Conservation (phyloP, 30 jellyfish, hydroid and myxozoan genomes). For the Aurelia sp. region DNA sequence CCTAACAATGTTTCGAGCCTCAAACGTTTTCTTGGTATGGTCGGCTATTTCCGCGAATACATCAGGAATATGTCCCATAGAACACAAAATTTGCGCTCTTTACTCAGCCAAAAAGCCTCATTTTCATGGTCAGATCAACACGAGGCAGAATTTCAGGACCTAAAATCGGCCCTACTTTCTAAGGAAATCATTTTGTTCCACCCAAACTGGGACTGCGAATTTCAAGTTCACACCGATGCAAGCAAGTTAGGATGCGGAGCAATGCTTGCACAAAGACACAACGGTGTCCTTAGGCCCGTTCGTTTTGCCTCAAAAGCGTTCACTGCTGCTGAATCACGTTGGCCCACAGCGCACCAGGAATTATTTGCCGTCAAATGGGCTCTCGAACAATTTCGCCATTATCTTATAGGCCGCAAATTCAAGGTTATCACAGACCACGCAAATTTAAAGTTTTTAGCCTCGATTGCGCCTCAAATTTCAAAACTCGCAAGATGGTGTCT, state of each 20-base stretch:
- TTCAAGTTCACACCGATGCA: constrained; percentile 40
- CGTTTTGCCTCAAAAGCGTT: constrained; percentile 23
- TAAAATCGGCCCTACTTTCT: constrained; percentile 11
- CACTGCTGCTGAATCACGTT: background rate
- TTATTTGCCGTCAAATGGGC: too few species aligned
- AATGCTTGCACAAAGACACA: constrained; percentile 13
- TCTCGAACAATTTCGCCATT: too few species aligned
- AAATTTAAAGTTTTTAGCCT: too few species aligned
- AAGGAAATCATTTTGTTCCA: constrained; percentile 18
- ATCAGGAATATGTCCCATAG: constrained; percentile 26
- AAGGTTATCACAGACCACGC: too few species aligned
- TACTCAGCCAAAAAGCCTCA: constrained; percentile 16
- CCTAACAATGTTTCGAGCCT: constrained; percentile 1
- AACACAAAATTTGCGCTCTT: background rate
- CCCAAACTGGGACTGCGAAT: constrained; percentile 26
- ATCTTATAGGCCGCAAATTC: too few species aligned
- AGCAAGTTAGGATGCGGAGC: constrained; percentile 34
- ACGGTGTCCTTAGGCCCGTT: constrained; percentile 20
- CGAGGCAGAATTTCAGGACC: constrained; percentile 28
- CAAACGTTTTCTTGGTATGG: constrained; percentile 39
- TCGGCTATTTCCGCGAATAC: constrained; percentile 37
- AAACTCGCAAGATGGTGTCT: too few species aligned
- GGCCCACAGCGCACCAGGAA: too few species aligned
- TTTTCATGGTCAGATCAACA: constrained; percentile 16
- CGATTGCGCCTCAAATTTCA: too few species aligned